Conservation (phyloP, 1,140 invertebrate genomes). For the Tetragonula clypearis region DNA sequence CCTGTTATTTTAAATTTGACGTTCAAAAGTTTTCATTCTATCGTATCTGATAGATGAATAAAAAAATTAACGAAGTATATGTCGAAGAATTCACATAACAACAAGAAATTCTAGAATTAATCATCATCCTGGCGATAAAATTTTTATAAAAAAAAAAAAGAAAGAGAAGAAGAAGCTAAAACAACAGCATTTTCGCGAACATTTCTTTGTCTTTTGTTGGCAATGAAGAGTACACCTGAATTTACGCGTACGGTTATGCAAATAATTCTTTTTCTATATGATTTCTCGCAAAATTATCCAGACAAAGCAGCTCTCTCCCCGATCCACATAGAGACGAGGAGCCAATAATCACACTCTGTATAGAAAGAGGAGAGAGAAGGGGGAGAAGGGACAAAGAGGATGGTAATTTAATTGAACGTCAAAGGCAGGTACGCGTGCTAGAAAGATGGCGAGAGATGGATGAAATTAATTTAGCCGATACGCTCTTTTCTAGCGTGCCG, state of each 20-base stretch:
- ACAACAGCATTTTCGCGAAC: neutral
- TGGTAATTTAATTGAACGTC: constrained; percentile 42
- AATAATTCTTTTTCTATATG: neutral
- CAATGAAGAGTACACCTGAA: neutral
- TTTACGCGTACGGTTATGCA: neutral
- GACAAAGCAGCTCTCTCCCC: neutral
- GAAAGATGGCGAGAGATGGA: neutral
- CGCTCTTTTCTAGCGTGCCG: constrained; percentile 6
- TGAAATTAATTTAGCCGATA: constrained; percentile 42
- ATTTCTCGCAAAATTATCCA: neutral
- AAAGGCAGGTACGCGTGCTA: constrained; percentile 14
- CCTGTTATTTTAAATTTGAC: no score
- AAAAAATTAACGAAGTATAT: no score
- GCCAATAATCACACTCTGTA: constrained; percentile 12
- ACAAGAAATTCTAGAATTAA: no score
- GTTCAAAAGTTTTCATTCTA: no score
- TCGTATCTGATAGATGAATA: no score
- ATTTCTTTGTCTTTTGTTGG: no score
- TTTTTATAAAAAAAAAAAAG: neutral
- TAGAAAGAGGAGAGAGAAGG: no score
- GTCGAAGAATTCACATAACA: no score
- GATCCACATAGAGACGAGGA: neutral
- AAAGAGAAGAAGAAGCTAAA: neutral
- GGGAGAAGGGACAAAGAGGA: no score
- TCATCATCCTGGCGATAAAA: neutral